A percentile compares a stretch with the other conserved stretches of the same genome.
These are phyloP conservation scores for Pararge aegeria DNA, from an alignment of 1,140 invertebrate genomes.

Conservation along the genomic window DNA sequence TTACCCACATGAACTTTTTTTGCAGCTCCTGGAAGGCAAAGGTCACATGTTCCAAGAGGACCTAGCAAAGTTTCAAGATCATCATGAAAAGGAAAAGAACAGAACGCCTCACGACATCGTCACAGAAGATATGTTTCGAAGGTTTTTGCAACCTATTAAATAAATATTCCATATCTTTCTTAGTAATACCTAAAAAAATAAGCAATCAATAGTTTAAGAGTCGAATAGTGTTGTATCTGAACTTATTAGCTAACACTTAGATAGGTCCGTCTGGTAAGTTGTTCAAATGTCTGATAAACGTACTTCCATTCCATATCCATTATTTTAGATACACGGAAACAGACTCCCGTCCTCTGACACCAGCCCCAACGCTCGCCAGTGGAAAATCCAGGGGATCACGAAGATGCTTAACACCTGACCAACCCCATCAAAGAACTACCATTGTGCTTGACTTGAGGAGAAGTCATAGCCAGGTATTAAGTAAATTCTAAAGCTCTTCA, in stretches of 20 bases:
- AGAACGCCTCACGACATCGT: slow-evolving; percentile 74
- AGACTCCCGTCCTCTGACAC: slow-evolving; percentile 88
- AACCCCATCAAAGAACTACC: slow-evolving; percentile 62
- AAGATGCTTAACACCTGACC: slow-evolving; percentile 73
- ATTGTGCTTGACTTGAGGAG: slow-evolving; percentile 80
- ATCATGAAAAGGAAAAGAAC: slow-evolving; percentile 55
- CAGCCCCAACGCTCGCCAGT: slow-evolving; percentile 85
- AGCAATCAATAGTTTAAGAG: background rate
- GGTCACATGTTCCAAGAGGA: slow-evolving; percentile 54
- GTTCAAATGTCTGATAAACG: too few relatives aligned
- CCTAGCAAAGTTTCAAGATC: slow-evolving; percentile 57
- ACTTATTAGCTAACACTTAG: too few relatives aligned
- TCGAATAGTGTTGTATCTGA: too few relatives aligned
- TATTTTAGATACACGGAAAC: slow-evolving; percentile 87
- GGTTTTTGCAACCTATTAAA: slow-evolving; percentile 38
- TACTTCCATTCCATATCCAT: too few relatives aligned
- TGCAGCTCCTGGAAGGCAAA: slow-evolving; percentile 55
- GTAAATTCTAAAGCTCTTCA: too few relatives aligned
- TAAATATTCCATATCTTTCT: too few relatives aligned
- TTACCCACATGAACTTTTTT: background rate
- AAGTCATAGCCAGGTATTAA: slow-evolving; percentile 81
- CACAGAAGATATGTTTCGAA: slow-evolving; percentile 80
- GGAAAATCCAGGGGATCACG: slow-evolving; percentile 75
- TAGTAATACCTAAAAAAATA: too few relatives aligned
- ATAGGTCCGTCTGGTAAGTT: too few relatives aligned